A percentile compares a stretch with the other conserved stretches of the same genome.
Evolutionary conservation across 2,888 invertebrate species (phyloP).

Genomic region (Quadroppia sp.): DNA sequence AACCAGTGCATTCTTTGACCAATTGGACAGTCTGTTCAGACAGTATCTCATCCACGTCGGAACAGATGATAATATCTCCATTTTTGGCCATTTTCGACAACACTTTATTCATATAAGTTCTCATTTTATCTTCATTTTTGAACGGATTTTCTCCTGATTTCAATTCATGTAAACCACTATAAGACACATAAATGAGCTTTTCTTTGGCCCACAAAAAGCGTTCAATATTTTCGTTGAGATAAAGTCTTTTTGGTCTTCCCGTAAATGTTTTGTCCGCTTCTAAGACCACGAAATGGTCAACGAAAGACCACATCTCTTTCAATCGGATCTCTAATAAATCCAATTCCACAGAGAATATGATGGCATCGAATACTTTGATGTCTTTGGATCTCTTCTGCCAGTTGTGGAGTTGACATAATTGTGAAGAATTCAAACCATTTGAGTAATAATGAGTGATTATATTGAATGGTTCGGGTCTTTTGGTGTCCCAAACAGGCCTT

Average conservation of each 20-base stretch:
- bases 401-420: background rate
- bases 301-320: constrained; percentile 37
- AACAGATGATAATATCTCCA: constrained; percentile 37
- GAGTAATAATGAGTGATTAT: constrained; percentile 13
- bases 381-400: background rate
- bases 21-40: constrained; percentile 13
- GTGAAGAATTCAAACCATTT: background rate
- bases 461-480: background rate
- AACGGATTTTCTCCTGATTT: constrained; percentile 31
- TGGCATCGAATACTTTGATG: constrained; percentile 31
- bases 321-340: constrained; percentile 40
- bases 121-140: constrained; percentile 32
- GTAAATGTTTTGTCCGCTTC: constrained; percentile 38
- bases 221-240: constrained; percentile 1
- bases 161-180: background rate
- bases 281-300: constrained; percentile 37
- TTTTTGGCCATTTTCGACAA: background rate
- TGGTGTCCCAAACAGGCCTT: constrained; percentile 9
- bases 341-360: constrained; percentile 41
- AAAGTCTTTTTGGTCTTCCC: constrained; percentile 27
- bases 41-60: constrained; percentile 40
- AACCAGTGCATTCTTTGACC: constrained; percentile 24
- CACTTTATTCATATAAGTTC: constrained; percentile 15
- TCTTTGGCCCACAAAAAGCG: constrained; percentile 35
- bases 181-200: background rate